phyloP scores from a whole-genome alignment of 2,888 invertebrate species.

The Chymomyza amoena region DNA sequence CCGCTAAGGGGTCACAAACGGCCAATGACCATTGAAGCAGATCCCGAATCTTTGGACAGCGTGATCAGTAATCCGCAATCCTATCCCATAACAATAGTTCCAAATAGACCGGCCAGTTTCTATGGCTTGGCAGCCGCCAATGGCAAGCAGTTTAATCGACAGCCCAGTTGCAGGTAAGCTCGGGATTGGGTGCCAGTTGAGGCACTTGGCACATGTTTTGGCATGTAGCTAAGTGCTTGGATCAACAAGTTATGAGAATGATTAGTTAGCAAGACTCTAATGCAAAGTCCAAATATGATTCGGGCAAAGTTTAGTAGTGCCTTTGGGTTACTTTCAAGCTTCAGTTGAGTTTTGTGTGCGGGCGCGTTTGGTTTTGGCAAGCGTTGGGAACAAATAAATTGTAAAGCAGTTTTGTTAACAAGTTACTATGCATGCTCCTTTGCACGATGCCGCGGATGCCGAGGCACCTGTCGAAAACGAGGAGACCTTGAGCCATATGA shows the following conservation, averaged over 20 bases:
- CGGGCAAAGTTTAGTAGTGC: constrained; percentile 1
- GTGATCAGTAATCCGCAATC: constrained; percentile 78
- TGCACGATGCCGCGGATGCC: constrained; percentile 57
- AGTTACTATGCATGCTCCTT: constrained; percentile 61
- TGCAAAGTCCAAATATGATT: constrained; percentile 42
- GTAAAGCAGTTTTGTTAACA: neutral
- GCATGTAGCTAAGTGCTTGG: constrained; percentile 32
- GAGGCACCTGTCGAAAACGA: constrained; percentile 62
- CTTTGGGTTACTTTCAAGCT: constrained; percentile 14
- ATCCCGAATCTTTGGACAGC: constrained; percentile 78
- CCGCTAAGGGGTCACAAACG: constrained; percentile 50
- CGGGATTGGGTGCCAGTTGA: neutral
- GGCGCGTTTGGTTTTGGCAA: constrained; percentile 9
- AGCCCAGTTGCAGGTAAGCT: constrained; percentile 76
- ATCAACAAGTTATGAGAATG: constrained; percentile 37
- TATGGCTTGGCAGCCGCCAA: constrained; percentile 72
- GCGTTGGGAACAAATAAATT: neutral
- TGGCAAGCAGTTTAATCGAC: constrained; percentile 74
- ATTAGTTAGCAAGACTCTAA: constrained; percentile 50
- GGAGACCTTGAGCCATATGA: constrained; percentile 61
- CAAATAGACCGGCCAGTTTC: constrained; percentile 75
- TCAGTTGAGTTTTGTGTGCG: constrained; percentile 49
- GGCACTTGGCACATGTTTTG: constrained; percentile 33
- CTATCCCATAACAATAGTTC: constrained; percentile 78
- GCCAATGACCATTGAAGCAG: constrained; percentile 75